Conservation (phyloP, 2,113 vertebrate genomes). For the Carassius auratus region DNA sequence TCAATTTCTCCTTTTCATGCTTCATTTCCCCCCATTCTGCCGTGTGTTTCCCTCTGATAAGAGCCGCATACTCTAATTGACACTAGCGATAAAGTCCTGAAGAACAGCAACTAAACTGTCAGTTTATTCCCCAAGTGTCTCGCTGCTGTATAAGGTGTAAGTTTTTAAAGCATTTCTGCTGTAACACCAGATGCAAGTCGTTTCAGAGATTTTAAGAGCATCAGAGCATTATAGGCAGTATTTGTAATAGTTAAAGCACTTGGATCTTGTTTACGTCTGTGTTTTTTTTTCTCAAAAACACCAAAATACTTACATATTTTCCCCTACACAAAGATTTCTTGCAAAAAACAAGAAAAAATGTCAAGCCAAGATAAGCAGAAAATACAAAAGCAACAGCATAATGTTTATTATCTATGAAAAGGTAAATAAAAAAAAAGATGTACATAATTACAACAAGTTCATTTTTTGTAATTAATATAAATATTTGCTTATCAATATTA, state of each 20-base stretch:
- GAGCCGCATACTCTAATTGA: slow-evolving; percentile 33
- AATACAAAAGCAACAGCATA: no score
- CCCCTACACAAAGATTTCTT: neutral
- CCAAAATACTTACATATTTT: neutral
- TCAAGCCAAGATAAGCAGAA: neutral
- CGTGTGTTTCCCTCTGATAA: slow-evolving; percentile 44
- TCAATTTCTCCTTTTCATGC: slow-evolving; percentile 45
- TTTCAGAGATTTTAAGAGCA: slow-evolving; percentile 3
- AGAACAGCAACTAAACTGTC: slow-evolving; percentile 35
- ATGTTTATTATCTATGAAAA: neutral
- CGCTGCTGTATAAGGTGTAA: neutral
- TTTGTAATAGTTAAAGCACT: slow-evolving; percentile 15
- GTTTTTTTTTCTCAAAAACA: neutral
- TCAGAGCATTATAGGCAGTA: neutral
- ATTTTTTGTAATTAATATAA: no score
- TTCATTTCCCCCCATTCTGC: slow-evolving; percentile 42
- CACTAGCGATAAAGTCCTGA: slow-evolving; percentile 42
- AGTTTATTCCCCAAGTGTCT: slow-evolving; percentile 17
- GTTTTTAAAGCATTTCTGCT: slow-evolving; percentile 22
- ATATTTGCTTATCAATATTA: neutral
- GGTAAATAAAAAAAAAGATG: neutral
- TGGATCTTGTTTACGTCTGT: neutral
- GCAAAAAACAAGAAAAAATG: no score
- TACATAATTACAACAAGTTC: no score
- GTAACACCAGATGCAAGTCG: neutral